Evolutionary conservation across 2,797 vertebrate genomes (phyloP), one percentile per base, ranked within the genome.

Genomic region (Acanthis flammea): DNA sequence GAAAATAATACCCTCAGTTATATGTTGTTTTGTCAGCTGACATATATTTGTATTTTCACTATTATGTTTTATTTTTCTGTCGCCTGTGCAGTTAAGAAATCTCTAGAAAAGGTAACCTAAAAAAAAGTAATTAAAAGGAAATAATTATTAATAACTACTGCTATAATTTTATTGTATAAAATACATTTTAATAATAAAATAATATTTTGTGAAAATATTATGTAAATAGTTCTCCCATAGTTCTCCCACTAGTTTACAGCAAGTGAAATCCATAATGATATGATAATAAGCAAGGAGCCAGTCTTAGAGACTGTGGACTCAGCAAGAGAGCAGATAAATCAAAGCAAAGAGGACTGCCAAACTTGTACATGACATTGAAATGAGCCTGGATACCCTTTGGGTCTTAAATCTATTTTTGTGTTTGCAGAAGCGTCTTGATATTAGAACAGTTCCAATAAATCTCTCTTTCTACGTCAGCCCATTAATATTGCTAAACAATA

Each of bases 291-390:
- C 44, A 90, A 84, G 63, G 58, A 95, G 30, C 55, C 90, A 76
- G 67, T 76, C 78, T 83, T 83, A 72, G 45, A 91, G 50, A 70
- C 88, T 87, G 47, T 44, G 39, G 61, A 66, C 75, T 90, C 82
- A 88, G 91, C 61, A 91, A 65, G 78, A 94, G 72, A 83, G 47
- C 31, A 92, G 94, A 95, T 88, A 97, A 97, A 94, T 81, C 76
- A 94, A 85, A 91, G 67, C 42, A 80, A 89, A 74, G 48, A 96
- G 24, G n/a, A 54, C 51, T 95, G 83, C 73, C 93, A 96, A 84
- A 85, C 61, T 92, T 60, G 50, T 57, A 82, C 12, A 7, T 91
- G 74, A 92, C 86, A 87, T 37, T 93, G 81, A 97, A 96, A 92
- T 85, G 65, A 80, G 81, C 80, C 91, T 88, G 80, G 83, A 86